Evolutionary conservation across 2,888 invertebrate species (phyloP).

Genomic region (Synanthedon tipuliformis): DNA sequence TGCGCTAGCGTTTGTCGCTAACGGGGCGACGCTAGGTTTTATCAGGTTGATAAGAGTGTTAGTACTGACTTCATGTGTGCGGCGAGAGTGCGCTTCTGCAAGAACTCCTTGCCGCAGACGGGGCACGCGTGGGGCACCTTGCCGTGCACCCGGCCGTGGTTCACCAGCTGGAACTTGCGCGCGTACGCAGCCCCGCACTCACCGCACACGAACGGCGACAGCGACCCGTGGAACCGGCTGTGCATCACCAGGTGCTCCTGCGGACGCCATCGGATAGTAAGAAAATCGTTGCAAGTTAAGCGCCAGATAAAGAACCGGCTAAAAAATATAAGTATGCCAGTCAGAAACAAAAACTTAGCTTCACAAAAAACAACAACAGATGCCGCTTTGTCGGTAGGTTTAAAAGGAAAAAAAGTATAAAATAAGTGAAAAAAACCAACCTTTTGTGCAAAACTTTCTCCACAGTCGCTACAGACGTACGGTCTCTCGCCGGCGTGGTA

Average conservation of each 20-base stretch:
- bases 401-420: constrained; percentile 45
- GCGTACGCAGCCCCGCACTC: constrained; percentile 90
- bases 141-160: constrained; percentile 85
- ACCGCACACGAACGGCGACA: constrained; percentile 93
- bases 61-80: constrained; percentile 79
- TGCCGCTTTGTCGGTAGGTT: too few relatives aligned
- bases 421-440: constrained; percentile 44
- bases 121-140: constrained; percentile 84
- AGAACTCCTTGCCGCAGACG: constrained; percentile 86
- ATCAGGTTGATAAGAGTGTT: too few relatives aligned
- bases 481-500: constrained; percentile 88
- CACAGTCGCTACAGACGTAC: constrained; percentile 88
- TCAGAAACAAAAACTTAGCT: too few relatives aligned
- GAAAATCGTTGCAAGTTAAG: too few relatives aligned
- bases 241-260: constrained; percentile 83
- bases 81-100: constrained; percentile 84
- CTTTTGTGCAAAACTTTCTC: constrained; percentile 91
- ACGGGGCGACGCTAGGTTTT: too few relatives aligned
- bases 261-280: neutral
- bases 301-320: too few relatives aligned
- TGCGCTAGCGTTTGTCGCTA: too few relatives aligned
- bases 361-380: too few relatives aligned
- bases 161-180: constrained; percentile 86
- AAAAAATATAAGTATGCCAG: too few relatives aligned
- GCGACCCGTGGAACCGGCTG: constrained; percentile 92